Base-by-base conservation (phyloP, 2,888 invertebrate genomes). In the Cyaniris semiargus region DNA sequence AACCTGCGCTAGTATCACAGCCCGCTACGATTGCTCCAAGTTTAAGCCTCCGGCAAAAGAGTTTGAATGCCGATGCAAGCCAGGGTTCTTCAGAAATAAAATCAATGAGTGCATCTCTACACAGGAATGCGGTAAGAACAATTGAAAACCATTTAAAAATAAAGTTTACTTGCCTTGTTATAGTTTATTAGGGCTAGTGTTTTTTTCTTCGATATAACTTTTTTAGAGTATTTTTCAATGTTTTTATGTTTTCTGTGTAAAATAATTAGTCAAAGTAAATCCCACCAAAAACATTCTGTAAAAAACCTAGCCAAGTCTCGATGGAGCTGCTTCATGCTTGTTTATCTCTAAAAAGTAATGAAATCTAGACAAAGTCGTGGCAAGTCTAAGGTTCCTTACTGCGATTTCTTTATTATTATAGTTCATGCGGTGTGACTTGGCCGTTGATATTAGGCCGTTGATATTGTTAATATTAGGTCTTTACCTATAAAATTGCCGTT, bases 1-100 rank as follows among this genome's bases (percentile, higher is more conserved):
- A 66, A 66, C 66, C 1, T 66, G 66, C 27, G 0, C 1, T 0
- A 66, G 66, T 18, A 27, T 31, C 8, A 66, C 27, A 27, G 66
- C 66, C 6, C 66, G 66, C 13, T 66, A 31, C 66, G 15, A 18
- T 15, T 66, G 66, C 1, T 31, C 66, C 66, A 6, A 66, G 15
- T 66, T 27, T 31, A 31, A 66, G 18, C 66, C 66, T 15, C 66
- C 66, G 2, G 6, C 27, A 0, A 66, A 5, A 8, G 66, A 66
- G 66, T 77, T 70, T n/a, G 71, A 72, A 34, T 79, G 79, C 75
- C 56, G 60, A n/a, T 71, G 85, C 76, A 21, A 80, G 18, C 81
- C 84, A 23, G 83, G 81, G 3, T 75, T 31, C 34, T 75, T 38
- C 23, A 76, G 78, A 10, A 76, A 78, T 21, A 72, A 71, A 53